Conservation (phyloP, 2,113 vertebrate genomes). For the Epinephelus cyanopodus region DNA sequence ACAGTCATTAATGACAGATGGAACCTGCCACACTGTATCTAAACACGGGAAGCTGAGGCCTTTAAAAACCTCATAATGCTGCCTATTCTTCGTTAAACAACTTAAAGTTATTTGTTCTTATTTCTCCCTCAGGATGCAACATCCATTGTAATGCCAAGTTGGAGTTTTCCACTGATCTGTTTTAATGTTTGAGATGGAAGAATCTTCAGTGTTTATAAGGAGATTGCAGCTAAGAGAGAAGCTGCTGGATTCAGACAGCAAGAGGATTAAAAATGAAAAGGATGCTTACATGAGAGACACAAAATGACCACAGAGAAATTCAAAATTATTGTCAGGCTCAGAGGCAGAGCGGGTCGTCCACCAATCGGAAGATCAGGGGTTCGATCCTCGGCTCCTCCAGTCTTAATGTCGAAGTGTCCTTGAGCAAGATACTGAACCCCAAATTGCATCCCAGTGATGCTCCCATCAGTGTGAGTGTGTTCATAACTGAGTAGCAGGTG, state of each 20-base stretch:
- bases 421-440: no score
- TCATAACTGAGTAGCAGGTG: no score
- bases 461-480: no score
- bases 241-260: neutral
- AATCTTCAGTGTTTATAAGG: neutral
- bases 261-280: no score
- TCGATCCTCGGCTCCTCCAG: no score
- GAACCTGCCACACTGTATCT: conserved; percentile 9
- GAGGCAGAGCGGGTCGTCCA: no score
- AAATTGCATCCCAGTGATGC: no score
- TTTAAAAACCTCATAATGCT: conserved; percentile 1
- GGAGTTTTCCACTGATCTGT: neutral
- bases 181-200: neutral
- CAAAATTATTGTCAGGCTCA: no score
- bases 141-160: neutral
- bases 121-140: neutral
- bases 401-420: no score
- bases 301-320: no score
- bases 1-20: conserved; percentile 45
- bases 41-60: neutral
- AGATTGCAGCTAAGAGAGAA: neutral
- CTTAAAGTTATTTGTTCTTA: conserved; percentile 1
- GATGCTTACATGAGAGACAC: no score
- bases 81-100: neutral
- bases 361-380: no score